Base-by-base conservation (phyloP, 2,888 invertebrate species). In the Dromius quadrimaculatus region DNA sequence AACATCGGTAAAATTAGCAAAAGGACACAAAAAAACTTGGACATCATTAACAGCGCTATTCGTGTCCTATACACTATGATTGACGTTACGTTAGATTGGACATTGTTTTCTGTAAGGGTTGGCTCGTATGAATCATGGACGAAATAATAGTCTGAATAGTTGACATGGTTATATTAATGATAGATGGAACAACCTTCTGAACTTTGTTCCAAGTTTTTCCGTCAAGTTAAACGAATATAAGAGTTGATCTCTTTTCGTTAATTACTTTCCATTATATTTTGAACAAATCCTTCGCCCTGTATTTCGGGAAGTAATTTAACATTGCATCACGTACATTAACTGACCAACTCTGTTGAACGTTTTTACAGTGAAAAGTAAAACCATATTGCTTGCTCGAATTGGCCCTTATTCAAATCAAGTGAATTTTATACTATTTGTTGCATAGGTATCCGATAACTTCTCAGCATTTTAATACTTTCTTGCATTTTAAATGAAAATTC, bases 131-230 rank as follows among this genome's bases (percentile, higher is more conserved):
- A 64, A 64, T 47, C 17, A 23, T 2, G 43, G 28, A 36, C 6
- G 11, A 15, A 41, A 15, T 28, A 17, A 57, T 32, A 28, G 57
- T 57, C 28, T 19, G 28, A 15, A 15, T 9, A 2, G 59, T 20
- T 59, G 59, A 54, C 59, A 34, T 38, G 57, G 32, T 43, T 57
- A 68, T 68, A 59, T 68, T 68, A 68, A 68, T 68, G 68, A 68
- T 68, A 57, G 41, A 66, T 66, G 41, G 19, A 8, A 20, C 34
- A 57, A 68, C 68, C 68, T 59, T 47, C 2, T 43, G 57, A 57
- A 68, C 68, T 43, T 22, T 17, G 11, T 23, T 9, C 50, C 32
- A 23, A 41, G 41, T 41, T 23, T 54, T 54, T 54, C 50, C 28
- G 28, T 54, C 23, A 47, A 9, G n/a, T 11, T 47, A 28, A 28